Base-by-base conservation (phyloP, 2,113 vertebrate species). In the Ammodytes dubius region DNA sequence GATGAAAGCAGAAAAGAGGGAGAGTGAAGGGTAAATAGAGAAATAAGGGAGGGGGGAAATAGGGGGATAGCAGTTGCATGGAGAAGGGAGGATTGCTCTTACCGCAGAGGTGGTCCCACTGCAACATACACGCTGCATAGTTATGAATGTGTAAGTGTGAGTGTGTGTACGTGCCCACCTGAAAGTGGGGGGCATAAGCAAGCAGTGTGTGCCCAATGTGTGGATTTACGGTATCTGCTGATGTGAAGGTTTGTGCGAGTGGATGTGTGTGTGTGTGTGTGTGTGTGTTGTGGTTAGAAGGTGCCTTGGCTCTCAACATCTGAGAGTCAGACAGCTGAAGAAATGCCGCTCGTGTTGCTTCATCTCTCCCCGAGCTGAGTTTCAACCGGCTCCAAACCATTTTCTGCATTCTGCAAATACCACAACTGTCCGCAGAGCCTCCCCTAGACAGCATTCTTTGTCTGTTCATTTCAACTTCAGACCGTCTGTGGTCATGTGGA, bases 91-190 rank as follows among this genome's bases (percentile, higher is more conserved):
- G 67, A 80, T 43, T 84, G 84, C 76, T 92, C 66, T 86, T 84
- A 88, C 91, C 93, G 92, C 91, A 92, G 90, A 94, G 92, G 89
- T 92, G 89, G 84, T 89, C 86, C 84, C 87, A 91, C 87, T 91
- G 87, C 92, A 93, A 92, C 78, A 90, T 75, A 74, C 83, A 85
- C 45, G 49, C 84, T 89, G 90, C 82, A 88, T 84, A 79, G 79
- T 86, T 82, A 77, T 45, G 75, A 79, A 65, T 78, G 83, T 79
- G 75, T 63, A 50, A 60, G 60, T 58, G 50, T 6, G 76, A 65
- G 59, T 69, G 56, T 79, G 27, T 77, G 66, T 7, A 15, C 0
- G 40, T 17, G 61, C 52, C 69, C 54, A 82, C 76, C 66, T 87
- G 87, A 66, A 60, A 64, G 45, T 54, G 61, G 37, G 27, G 73